Percentiles rank a stretch among this genome's conserved stretches.
phyloP scores from a whole-genome alignment of 2,797 vertebrate species.

The Enteromius paludinosus region DNA sequence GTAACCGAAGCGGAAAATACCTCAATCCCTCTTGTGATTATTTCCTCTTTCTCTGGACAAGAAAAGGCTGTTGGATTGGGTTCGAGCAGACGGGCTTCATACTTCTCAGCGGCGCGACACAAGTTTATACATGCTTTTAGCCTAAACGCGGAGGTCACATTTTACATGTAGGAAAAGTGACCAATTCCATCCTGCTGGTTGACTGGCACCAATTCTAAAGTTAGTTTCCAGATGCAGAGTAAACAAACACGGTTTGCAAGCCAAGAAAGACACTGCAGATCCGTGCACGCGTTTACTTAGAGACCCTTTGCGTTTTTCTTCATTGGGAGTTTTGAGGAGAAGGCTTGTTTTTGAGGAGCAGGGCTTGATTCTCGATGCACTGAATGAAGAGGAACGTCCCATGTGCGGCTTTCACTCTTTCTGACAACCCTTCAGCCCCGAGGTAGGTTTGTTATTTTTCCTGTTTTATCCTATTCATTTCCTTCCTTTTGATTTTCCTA shows the following conservation, averaged over 20 bases:
- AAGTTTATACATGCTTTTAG: conserved; percentile 24
- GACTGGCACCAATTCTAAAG: conserved; percentile 36
- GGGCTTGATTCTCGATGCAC: conserved; percentile 31
- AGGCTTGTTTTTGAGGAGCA: conserved; percentile 12
- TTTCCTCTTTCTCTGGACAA: conserved; percentile 53
- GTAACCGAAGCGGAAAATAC: conserved; percentile 46
- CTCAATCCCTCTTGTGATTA: conserved; percentile 50
- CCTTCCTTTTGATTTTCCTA: conserved; percentile 9
- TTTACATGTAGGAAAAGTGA: conserved; percentile 40
- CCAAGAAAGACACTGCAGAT: conserved; percentile 22
- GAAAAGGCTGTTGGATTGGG: conserved; percentile 55
- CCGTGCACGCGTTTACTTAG: not conserved
- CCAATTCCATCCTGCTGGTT: conserved; percentile 35
- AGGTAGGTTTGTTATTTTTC: conserved; percentile 42
- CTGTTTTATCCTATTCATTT: not conserved
- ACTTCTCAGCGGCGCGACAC: conserved; percentile 49
- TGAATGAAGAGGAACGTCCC: conserved; percentile 51
- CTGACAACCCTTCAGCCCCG: conserved; percentile 8
- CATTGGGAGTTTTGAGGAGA: conserved; percentile 30
- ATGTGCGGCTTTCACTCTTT: conserved; percentile 42
- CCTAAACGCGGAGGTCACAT: conserved; percentile 27
- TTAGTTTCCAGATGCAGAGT: conserved; percentile 52
- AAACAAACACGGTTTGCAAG: conserved; percentile 37
- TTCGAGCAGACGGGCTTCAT: conserved; percentile 50
- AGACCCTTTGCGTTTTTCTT: conserved; percentile 28